Conservation (phyloP, 2,888 invertebrate genomes). For the Metopia argyrocephala region DNA sequence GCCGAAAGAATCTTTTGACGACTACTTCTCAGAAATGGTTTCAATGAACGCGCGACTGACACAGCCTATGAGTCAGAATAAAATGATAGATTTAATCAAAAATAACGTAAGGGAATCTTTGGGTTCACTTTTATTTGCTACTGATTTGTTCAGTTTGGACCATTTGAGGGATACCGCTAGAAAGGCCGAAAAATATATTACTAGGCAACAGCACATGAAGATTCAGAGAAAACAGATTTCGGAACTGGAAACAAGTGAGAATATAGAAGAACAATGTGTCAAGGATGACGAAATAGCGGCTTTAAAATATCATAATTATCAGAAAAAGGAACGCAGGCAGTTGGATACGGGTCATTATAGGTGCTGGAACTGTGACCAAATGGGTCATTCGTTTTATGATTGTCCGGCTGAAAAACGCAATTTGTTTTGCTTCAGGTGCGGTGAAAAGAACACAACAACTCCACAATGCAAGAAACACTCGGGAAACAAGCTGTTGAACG, state of each 20-base stretch:
- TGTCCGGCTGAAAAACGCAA: slow-evolving; percentile 6
- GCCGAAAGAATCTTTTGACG: slow-evolving; percentile 2
- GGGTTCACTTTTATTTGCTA: slow-evolving; percentile 2
- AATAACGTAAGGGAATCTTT: slow-evolving; percentile 18
- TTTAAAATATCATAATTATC: not conserved
- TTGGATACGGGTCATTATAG: not conserved
- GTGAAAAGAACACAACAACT: slow-evolving; percentile 10
- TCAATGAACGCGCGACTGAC: slow-evolving; percentile 7
- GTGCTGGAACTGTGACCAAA: slow-evolving; percentile 6
- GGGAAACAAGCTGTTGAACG: slow-evolving; percentile 18
- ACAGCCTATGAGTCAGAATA: slow-evolving; percentile 9
- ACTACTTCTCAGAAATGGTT: slow-evolving; percentile 6
- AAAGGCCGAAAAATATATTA: not conserved
- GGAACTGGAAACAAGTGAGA: not conserved
- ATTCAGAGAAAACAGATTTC: not conserved
- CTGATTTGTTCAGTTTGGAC: slow-evolving; percentile 2
- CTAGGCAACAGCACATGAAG: not conserved
- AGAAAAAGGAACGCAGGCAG: not conserved
- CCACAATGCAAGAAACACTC: slow-evolving; percentile 6
- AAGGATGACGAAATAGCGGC: not conserved
- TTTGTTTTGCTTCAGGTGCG: slow-evolving; percentile 16
- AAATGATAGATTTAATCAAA: slow-evolving; percentile 23
- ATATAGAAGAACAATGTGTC: not conserved
- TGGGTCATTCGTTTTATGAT: slow-evolving; percentile 19
- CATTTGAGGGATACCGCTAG: slow-evolving; percentile 1